A percentile compares a stretch with the other conserved stretches of the same genome.
These are phyloP conservation scores for Leucosticte australis DNA, from an alignment of 2,113 vertebrate species.

Conservation along the genomic window DNA sequence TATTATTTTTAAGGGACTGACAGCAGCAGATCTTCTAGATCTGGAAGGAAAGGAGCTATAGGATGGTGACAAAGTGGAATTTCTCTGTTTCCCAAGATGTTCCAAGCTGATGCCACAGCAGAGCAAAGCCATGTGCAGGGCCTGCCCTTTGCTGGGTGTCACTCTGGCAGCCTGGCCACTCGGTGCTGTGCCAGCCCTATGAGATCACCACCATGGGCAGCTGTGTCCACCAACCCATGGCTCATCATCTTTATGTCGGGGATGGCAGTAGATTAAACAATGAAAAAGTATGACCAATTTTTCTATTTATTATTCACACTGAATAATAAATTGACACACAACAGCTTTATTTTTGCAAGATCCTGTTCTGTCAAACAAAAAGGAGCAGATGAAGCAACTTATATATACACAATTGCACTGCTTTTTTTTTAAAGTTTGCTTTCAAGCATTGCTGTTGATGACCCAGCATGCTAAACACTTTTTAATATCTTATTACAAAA, in stretches of 20 bases:
- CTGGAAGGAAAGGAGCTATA: neutral
- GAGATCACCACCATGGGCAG: fast-evolving
- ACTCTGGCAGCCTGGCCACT: neutral
- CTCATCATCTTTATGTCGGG: neutral
- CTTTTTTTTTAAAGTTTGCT: neutral
- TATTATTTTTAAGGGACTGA: neutral
- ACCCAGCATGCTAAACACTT: neutral
- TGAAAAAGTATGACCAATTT: neutral
- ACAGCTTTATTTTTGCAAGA: neutral
- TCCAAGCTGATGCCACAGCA: neutral
- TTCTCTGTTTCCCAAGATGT: neutral
- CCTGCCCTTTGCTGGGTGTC: neutral
- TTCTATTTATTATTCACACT: neutral
- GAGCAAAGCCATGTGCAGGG: neutral
- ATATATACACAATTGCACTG: neutral
- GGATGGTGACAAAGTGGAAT: neutral
- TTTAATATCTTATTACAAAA: conserved; percentile 14
- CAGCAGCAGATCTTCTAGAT: neutral
- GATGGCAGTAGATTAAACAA: neutral
- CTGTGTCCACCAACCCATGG: fast-evolving
- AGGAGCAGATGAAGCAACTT: neutral
- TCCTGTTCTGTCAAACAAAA: neutral
- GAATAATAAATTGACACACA: neutral
- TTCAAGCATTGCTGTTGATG: neutral
- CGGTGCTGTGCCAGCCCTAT: fast-evolving